A percentile compares a stretch with the other conserved stretches of the same genome.
phyloP scores from a whole-genome alignment of 2,113 vertebrate species.

The Tursiops truncatus region DNA sequence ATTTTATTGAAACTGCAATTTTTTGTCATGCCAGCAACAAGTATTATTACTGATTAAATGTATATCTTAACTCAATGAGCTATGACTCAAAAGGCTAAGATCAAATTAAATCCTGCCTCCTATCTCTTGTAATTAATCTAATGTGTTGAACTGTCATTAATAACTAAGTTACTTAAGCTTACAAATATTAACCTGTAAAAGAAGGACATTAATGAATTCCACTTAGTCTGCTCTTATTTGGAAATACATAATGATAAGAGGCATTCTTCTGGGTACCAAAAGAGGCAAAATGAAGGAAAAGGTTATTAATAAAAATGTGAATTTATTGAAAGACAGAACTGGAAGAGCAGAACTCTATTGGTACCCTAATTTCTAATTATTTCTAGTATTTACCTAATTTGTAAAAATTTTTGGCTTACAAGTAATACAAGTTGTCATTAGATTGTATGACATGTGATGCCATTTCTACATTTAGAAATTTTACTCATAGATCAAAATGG shows the following conservation, averaged over 20 bases:
- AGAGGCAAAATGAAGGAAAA: conserved; percentile 30
- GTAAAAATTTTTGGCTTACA: conserved; percentile 22
- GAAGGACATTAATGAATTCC: conserved; percentile 33
- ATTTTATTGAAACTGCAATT: conserved; percentile 62
- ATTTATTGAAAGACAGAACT: background rate
- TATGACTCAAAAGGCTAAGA: conserved; percentile 66
- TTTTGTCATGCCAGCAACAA: conserved; percentile 37
- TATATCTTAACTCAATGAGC: conserved; percentile 67
- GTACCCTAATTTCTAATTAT: background rate
- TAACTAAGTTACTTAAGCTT: conserved; percentile 58
- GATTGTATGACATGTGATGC: background rate
- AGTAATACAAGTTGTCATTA: background rate
- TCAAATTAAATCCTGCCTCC: conserved; percentile 69
- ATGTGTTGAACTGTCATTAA: conserved; percentile 64
- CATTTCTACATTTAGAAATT: conserved; percentile 35
- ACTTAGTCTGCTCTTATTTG: background rate
- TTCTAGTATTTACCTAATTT: conserved; percentile 45
- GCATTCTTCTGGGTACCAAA: conserved; percentile 13
- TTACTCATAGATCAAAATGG: background rate
- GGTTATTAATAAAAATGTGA: conserved; percentile 21
- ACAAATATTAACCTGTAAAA: conserved; percentile 63
- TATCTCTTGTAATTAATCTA: conserved; percentile 74
- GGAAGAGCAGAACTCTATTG: background rate
- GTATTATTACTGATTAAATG: conserved; percentile 58
- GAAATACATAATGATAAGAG: background rate